Base-by-base conservation (phyloP, 2,888 invertebrate species). In the Tiliacea aurago region DNA sequence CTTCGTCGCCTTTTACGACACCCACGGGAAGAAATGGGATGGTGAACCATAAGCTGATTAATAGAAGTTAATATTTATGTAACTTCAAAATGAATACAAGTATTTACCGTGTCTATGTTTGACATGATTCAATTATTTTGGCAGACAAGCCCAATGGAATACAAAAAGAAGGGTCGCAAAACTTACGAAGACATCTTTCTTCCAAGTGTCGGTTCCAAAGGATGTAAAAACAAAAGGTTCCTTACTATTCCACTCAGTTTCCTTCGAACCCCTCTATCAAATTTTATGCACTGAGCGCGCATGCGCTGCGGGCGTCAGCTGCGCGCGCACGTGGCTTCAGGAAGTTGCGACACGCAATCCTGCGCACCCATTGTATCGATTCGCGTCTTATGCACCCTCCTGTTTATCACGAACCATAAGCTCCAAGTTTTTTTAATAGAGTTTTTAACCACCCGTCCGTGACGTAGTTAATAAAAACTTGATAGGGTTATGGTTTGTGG, bases 231-330 rank as follows among this genome's bases (percentile, higher is more conserved):
- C 84, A 83, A 83, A 70, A 83, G 80, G 68, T 59, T 75, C 49
- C 80, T 83, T 75, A 67, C 49, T 64, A 81, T 81, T 83, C 79
- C 63, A 67, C 80, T 75, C 83, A 83, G 64, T 79, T 83, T 79
- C 81, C 76, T 73, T 73, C 18, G 49, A 68, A 77, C 71, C 80
- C 81, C 58, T 76, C 28, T 28, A 28, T 28, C 51, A 56, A 83
- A 65, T 18, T 59, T 53, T 61, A 84, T 66, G 62, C 70, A 65
- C 67, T 69, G 66, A 72, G 47, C 65, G 84, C 81, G 87, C 86
- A 85, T 86, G 85, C 90, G 91, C 92, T 92, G 94, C 93, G 94
- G 94, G 94, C 90, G 93, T 91, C 93, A 93, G 93, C 93, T 93
- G 93, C 91, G 86, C 86, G 88, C 90, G 90, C 92, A 92, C 90